These are phyloP conservation scores for Campoplex capitator DNA, from an alignment of 2,888 invertebrate genomes.

Conservation along the genomic window DNA sequence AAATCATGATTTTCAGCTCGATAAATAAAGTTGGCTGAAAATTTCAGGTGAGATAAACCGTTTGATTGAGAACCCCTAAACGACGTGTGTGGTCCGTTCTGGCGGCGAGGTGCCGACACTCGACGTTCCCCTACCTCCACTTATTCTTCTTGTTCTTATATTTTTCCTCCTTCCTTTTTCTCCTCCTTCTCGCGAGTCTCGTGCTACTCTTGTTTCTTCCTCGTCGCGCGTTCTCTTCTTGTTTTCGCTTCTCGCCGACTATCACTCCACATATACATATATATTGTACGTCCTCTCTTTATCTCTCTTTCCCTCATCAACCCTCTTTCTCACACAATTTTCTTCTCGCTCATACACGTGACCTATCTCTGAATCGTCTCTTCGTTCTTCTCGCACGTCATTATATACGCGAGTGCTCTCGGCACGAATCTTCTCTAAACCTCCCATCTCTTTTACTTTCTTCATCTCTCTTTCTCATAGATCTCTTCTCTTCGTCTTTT, in stretches of 20 bases:
- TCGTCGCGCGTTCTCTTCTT: constrained; percentile 75
- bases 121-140: constrained; percentile 77
- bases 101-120: constrained; percentile 85
- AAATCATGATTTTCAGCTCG: background rate
- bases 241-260: constrained; percentile 72
- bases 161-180: constrained; percentile 69
- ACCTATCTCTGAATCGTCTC: constrained; percentile 66
- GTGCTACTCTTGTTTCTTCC: constrained; percentile 75
- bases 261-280: constrained; percentile 40
- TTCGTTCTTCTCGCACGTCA: constrained; percentile 80
- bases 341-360: constrained; percentile 63
- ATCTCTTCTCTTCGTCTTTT: constrained; percentile 39
- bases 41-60: constrained; percentile 61
- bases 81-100: constrained; percentile 84
- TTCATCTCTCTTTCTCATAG: constrained; percentile 11
- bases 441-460: constrained; percentile 67
- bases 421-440: constrained; percentile 83
- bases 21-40: constrained; percentile 1
- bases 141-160: constrained; percentile 73
- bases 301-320: constrained; percentile 30
- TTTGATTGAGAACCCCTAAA: constrained; percentile 81
- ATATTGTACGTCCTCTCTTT: constrained; percentile 54
- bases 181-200: constrained; percentile 69
- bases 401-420: constrained; percentile 80
- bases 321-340: constrained; percentile 45